These are phyloP conservation scores for Aphaenogaster ashmeadi DNA, from an alignment of 1,140 invertebrate genomes.

Conservation along the genomic window DNA sequence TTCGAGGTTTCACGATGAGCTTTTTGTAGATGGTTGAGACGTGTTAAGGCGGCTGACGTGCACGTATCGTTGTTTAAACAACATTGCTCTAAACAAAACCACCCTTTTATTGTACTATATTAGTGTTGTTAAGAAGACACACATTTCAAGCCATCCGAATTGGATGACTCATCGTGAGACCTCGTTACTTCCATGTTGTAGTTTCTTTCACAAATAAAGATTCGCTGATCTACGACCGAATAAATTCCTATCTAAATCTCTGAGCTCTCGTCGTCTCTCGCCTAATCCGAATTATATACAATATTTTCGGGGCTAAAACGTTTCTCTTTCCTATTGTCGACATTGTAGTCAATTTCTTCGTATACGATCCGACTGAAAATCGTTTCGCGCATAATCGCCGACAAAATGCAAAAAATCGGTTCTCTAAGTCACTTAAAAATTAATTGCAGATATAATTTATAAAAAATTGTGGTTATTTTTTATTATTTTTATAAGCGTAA, in stretches of 20 bases:
- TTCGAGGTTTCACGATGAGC: not conserved
- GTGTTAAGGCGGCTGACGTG: not conserved
- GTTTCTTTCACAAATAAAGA: conserved; percentile 23
- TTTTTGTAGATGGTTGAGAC: not conserved
- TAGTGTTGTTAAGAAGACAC: not conserved
- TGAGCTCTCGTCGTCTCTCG: conserved; percentile 41
- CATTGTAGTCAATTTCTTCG: conserved; percentile 49
- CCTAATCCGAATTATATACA: conserved; percentile 23
- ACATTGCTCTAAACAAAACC: not conserved
- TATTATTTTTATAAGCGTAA: conserved; percentile 1
- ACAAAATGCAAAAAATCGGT: conserved; percentile 22
- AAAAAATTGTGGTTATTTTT: not conserved
- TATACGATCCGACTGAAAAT: conserved; percentile 39
- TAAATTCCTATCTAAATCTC: conserved; percentile 49
- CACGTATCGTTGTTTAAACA: not conserved
- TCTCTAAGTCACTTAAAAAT: not conserved
- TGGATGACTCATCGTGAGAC: not conserved
- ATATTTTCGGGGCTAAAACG: conserved; percentile 38
- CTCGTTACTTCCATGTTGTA: not conserved
- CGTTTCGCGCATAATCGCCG: conserved; percentile 28
- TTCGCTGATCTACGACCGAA: conserved; percentile 40
- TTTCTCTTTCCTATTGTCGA: conserved; percentile 43
- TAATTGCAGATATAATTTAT: not conserved
- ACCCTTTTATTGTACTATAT: not conserved
- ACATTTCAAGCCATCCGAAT: not conserved